Percentiles rank a stretch among this genome's conserved stretches.
Conservation (phyloP, 2,113 vertebrate species). For the Zosterops lateralis region DNA sequence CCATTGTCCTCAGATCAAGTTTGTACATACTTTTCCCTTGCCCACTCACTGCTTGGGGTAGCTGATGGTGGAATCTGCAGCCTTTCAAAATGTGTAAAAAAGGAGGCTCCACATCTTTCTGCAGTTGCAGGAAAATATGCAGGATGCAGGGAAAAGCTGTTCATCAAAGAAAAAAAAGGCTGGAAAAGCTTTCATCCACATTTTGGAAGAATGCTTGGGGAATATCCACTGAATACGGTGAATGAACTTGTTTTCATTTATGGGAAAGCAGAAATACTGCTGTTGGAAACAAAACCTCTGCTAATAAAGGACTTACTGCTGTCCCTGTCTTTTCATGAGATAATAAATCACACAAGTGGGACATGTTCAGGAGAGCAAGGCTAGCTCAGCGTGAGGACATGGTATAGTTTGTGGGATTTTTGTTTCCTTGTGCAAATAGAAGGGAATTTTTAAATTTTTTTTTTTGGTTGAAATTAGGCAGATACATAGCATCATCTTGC, state of each 20-base stretch:
- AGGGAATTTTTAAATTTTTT: background rate
- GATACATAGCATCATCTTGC: background rate
- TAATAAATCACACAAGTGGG: background rate
- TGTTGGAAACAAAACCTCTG: background rate
- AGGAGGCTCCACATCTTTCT: background rate
- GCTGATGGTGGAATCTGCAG: background rate
- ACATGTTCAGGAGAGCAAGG: background rate
- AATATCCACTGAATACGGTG: background rate
- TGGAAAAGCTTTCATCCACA: background rate
- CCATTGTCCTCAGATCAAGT: background rate
- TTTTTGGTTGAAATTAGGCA: background rate
- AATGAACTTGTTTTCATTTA: background rate
- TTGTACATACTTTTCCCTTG: background rate
- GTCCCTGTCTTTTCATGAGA: background rate
- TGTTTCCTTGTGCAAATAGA: background rate
- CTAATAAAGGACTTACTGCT: background rate
- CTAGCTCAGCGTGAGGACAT: background rate
- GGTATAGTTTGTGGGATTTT: accelerated
- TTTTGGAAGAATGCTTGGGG: background rate
- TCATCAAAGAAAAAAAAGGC: background rate
- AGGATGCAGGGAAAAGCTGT: background rate
- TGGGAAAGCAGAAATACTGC: background rate
- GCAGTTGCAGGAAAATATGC: background rate
- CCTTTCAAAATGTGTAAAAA: background rate
- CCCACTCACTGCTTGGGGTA: background rate